Base-by-base conservation (phyloP, 2,113 vertebrate species). In the Tetraodon nigroviridis region DNA sequence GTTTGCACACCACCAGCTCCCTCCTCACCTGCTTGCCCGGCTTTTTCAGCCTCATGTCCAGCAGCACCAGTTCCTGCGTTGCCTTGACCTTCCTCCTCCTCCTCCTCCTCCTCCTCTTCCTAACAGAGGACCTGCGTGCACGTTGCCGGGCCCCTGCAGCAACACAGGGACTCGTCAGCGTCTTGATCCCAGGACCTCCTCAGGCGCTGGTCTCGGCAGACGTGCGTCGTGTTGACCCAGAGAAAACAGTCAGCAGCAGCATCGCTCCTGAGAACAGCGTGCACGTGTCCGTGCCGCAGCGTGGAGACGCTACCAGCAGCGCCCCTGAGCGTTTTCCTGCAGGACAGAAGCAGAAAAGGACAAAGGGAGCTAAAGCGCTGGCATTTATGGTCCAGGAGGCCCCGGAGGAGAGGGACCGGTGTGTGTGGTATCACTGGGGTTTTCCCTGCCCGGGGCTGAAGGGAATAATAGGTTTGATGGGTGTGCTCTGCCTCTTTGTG, bases 11-110 rank as follows among this genome's bases (percentile, higher is more conserved):
- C 14, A 75, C 63, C n/a, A 52, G 73, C 58, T 86, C 85, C 19
- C 81, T 90, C 16, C 32, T 81, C 1, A 48, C 52, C 3, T 90
- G 88, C 69, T 81, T 91, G 58, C 89, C 91, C 15, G 74, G 58
- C 62, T 18, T 87, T 20, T 41, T 80, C 47, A 74, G 75, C 40
- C 64, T 69, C 41, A 65, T 64, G 49, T 69, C 73, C 15, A 55
- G 57, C 0, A 4, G 15, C 1, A 15, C 71, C 15, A 66, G 57
- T 12, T 67, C 79, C 27, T 78, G 40, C 56, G 81, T 84, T 79
- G 21, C 22, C 27, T 37, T 80, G 46, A 37, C 47, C 45, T 73
- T 80, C 45, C 53, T 85, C 54, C 60, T 37, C 22, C 27, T 86
- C 54, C 60, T 37, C 22, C 27, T 86, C 20, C 53, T 81, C 17